Conservation (phyloP, 2,888 invertebrate genomes). For the Byasa hedistus region DNA sequence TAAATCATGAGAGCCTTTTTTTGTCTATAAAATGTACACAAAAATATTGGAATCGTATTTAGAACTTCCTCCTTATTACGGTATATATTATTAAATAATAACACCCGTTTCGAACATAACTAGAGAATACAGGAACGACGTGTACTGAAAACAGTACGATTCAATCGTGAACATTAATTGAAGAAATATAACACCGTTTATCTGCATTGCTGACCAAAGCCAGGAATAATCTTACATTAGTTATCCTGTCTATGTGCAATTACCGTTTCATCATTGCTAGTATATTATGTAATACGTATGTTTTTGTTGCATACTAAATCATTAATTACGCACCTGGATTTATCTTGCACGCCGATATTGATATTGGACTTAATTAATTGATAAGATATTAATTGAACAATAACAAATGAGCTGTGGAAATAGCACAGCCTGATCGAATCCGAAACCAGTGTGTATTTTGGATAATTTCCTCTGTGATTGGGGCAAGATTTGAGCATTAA, state of each 20-base stretch:
- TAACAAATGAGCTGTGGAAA: constrained; percentile 22
- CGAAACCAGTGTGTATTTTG: background rate
- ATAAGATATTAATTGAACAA: constrained; percentile 29
- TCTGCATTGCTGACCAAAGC: constrained; percentile 1
- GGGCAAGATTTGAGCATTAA: background rate
- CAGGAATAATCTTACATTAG: constrained; percentile 10
- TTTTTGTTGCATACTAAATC: constrained; percentile 20
- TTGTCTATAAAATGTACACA: no score
- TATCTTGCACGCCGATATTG: constrained; percentile 20
- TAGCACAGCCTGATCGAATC: constrained; percentile 1
- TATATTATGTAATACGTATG: constrained; percentile 12
- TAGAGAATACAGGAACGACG: no score
- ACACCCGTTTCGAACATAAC: no score
- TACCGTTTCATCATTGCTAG: constrained; percentile 10
- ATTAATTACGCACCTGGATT: constrained; percentile 26
- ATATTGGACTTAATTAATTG: constrained; percentile 28
- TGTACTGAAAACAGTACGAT: background rate
- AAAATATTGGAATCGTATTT: no score
- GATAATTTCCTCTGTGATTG: background rate
- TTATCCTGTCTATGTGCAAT: constrained; percentile 9
- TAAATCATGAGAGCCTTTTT: no score
- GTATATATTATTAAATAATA: no score
- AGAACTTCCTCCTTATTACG: no score
- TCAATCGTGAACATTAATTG: background rate
- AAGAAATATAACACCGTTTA: background rate